Conservation (phyloP, 2,797 vertebrate species). For the Brachymystax lenok region DNA sequence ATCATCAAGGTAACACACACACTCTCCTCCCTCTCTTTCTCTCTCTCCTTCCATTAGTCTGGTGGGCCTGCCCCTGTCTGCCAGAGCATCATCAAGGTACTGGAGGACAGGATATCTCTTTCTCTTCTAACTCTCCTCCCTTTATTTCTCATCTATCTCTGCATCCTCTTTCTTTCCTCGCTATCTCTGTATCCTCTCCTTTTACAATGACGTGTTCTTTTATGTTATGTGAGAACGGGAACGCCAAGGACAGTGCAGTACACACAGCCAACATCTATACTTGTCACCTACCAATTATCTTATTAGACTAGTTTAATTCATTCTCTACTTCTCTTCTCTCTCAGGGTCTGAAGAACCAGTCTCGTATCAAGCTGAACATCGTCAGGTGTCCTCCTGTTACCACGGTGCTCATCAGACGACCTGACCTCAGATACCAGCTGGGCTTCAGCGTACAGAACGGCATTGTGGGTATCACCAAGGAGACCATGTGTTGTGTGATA, state of each 20-base stretch:
- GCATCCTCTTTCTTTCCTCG: not conserved
- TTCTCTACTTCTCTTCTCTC: not conserved
- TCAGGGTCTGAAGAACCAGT: slow-evolving; percentile 93
- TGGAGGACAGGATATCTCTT: not conserved
- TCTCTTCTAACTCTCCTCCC: not conserved
- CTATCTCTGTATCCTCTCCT: not conserved
- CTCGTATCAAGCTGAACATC: slow-evolving; percentile 90
- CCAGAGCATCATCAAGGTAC: no score
- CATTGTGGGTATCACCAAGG: slow-evolving; percentile 81
- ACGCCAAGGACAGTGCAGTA: not conserved
- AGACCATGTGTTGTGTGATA: not conserved
- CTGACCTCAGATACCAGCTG: slow-evolving; percentile 92
- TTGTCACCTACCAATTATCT: not conserved
- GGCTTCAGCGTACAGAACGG: slow-evolving; percentile 98
- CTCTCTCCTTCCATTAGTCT: not conserved
- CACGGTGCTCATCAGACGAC: slow-evolving; percentile 93
- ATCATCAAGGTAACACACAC: slow-evolving; percentile 88
- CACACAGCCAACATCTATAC: not conserved
- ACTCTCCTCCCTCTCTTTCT: not conserved
- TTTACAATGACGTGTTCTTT: not conserved
- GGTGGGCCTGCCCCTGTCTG: not conserved
- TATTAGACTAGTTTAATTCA: not conserved
- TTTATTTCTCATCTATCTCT: not conserved
- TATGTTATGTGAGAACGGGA: not conserved
- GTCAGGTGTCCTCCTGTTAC: slow-evolving; percentile 96